Base-by-base conservation (phyloP, 2,888 invertebrate species). In the Drosophila buzzatii region DNA sequence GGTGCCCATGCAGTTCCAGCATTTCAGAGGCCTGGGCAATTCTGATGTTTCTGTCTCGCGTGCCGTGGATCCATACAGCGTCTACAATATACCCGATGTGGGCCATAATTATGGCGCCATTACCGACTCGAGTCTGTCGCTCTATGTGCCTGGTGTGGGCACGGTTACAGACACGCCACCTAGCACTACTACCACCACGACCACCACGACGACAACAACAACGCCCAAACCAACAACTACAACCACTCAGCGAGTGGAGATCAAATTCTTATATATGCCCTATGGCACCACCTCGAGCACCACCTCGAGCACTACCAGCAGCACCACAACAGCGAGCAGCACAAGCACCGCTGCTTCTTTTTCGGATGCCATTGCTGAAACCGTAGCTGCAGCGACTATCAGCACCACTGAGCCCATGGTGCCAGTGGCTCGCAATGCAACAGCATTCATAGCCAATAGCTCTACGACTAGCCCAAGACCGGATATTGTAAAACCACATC, bases 61-160 rank as follows among this genome's bases (percentile, higher is more conserved):
- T 4, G 73, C 84, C 1, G 47, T 73, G 2, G 47, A 80, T 20
- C 64, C 88, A 12, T 84, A 88, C 23, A 82, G 57, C 44, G 73
- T 84, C 27, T 84, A 80, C 55, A 77, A 82, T n/a, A 85, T 84
- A 42, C 55, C 70, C 44, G 73, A 88, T 80, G 64, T 84, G 58
- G 88, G 75, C 12, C 9, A 61, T 18, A 70, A 84, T 10, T 84
- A 85, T 41, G 73, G 45, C 3, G 71, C 63, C 41, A 73, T 84
- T 2, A 66, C 49, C 2, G 88, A 84, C 51, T 69, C 81, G 1
- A 59, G 57, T 31, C 42, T 84, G 16, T 85, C 84, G 16, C 27
- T 85, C 0, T 84, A 80, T 42, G 6, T 84, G 53, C 84, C 84
- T 0, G 88, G 71, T 6, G 35, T 88, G 18, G 84, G 85, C 39